phyloP scores from a whole-genome alignment of 2,113 vertebrate species.

The Scortum barcoo region DNA sequence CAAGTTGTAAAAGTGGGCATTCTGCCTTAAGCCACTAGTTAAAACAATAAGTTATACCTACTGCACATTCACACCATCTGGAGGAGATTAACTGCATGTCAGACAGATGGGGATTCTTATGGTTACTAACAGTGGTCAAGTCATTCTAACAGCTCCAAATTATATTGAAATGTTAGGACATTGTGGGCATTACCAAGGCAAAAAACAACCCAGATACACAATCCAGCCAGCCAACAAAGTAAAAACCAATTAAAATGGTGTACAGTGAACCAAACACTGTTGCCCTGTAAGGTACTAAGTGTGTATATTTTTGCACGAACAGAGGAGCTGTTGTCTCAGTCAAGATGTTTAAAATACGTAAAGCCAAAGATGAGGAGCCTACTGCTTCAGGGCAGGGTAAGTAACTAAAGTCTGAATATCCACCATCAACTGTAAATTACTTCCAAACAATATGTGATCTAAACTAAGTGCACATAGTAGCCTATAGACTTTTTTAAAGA shows the following conservation, averaged over 20 bases:
- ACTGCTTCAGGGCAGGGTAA: slow-evolving; percentile 81
- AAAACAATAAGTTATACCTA: slow-evolving; percentile 10
- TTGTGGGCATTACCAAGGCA: not conserved
- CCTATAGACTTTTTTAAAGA: not conserved
- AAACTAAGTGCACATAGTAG: not conserved
- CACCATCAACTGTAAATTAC: not conserved
- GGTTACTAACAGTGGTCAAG: slow-evolving; percentile 5
- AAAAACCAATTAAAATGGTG: not conserved
- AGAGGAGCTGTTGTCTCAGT: slow-evolving; percentile 39
- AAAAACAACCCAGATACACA: not conserved
- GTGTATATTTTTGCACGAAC: slow-evolving; percentile 19
- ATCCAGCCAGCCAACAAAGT: not conserved
- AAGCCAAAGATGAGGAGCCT: slow-evolving; percentile 77
- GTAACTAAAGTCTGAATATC: not conserved
- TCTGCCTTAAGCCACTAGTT: slow-evolving; percentile 34
- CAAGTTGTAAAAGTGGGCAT: slow-evolving; percentile 36
- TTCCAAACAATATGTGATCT: not conserved
- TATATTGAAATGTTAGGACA: not conserved
- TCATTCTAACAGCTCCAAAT: not conserved
- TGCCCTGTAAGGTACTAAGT: not conserved
- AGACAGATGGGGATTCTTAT: slow-evolving; percentile 59
- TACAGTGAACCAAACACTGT: not conserved
- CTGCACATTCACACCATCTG: slow-evolving; percentile 45
- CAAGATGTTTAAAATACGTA: slow-evolving; percentile 80
- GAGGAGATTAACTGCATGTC: slow-evolving; percentile 10